Conservation (phyloP, 2,888 invertebrate genomes). For the Camptogramma bilineatum region DNA sequence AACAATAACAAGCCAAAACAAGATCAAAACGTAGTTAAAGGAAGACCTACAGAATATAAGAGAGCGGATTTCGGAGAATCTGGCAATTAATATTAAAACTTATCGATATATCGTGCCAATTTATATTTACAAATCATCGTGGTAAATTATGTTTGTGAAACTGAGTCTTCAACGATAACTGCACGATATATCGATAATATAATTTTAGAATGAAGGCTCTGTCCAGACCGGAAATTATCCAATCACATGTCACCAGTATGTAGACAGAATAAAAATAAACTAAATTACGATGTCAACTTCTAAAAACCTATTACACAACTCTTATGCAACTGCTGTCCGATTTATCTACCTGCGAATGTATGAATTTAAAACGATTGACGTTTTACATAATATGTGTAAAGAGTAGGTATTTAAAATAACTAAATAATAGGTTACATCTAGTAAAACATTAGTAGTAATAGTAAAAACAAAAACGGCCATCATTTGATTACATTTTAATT, state of each 20-base stretch:
- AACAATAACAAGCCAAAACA: no score
- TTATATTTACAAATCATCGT: no score
- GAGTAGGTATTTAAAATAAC: conserved; percentile 2
- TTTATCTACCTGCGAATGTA: background rate
- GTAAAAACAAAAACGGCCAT: background rate
- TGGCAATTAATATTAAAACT: no score
- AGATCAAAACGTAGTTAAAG: no score
- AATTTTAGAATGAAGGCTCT: no score
- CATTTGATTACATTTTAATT: background rate
- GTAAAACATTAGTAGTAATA: background rate
- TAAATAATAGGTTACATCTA: background rate
- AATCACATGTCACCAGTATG: background rate
- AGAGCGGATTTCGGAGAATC: no score
- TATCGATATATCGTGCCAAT: no score
- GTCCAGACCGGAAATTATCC: no score
- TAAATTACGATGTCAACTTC: background rate
- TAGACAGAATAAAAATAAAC: background rate
- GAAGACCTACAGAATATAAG: no score
- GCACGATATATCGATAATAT: no score
- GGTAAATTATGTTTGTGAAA: no score
- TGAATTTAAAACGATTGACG: background rate
- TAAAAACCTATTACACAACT: background rate
- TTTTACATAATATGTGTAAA: background rate
- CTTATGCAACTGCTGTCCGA: background rate
- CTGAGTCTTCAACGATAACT: no score